Evolutionary conservation across 2,113 vertebrate species (phyloP).

Genomic region (Brienomyrus longianalis): DNA sequence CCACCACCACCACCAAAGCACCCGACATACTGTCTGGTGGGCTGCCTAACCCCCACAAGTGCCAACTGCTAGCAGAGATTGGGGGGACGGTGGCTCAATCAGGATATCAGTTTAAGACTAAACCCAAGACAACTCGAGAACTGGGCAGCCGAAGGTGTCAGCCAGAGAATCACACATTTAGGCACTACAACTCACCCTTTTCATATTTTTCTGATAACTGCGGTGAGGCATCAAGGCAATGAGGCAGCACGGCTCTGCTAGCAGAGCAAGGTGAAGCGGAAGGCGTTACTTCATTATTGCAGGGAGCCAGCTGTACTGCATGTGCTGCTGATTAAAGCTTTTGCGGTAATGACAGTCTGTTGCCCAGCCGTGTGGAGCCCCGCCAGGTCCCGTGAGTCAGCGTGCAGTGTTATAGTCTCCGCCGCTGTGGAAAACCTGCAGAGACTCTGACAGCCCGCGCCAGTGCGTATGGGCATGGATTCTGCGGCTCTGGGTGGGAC

Average conservation of each 20-base stretch:
- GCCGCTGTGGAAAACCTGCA: background rate
- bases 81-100: background rate
- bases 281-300: background rate
- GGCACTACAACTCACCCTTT: background rate
- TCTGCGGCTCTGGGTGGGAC: background rate
- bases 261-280: background rate
- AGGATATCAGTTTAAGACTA: background rate
- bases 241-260: background rate
- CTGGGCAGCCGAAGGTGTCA: background rate
- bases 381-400: background rate
- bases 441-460: background rate
- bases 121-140: background rate
- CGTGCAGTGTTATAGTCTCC: background rate
- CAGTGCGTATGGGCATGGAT: background rate
- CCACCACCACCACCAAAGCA: background rate
- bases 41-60: background rate
- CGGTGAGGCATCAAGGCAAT: background rate
- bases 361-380: background rate
- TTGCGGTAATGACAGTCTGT: background rate
- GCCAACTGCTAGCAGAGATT: background rate
- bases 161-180: too few relatives aligned
- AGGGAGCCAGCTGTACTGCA: background rate
- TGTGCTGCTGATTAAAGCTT: conserved; percentile 1
- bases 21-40: background rate
- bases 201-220: background rate